Conservation (phyloP, 1,140 invertebrate species). For the Phymastichus coffea region DNA sequence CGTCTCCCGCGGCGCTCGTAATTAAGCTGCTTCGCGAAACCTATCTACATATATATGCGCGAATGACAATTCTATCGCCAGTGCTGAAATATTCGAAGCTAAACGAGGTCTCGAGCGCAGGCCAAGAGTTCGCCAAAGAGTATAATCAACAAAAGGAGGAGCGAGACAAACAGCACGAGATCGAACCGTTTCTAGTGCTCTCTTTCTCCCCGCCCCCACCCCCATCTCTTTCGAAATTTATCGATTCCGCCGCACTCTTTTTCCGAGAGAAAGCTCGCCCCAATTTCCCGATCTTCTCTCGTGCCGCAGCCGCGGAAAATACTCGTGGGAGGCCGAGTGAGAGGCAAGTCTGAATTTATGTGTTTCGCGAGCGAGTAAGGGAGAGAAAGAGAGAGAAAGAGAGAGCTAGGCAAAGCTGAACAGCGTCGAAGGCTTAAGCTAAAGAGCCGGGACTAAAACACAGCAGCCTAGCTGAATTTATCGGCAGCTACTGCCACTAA, state of each 20-base stretch:
- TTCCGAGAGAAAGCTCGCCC: no score
- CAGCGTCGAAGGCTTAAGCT: no score
- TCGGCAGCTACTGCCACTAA: conserved; percentile 22
- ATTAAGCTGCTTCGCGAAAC: not conserved
- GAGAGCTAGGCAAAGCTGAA: not conserved
- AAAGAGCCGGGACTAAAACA: conserved; percentile 4
- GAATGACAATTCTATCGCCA: conserved; percentile 2
- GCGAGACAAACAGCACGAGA: not conserved
- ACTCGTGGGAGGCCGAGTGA: no score
- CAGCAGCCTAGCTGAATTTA: conserved; percentile 24
- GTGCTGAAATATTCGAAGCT: conserved; percentile 6
- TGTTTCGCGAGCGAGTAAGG: conserved; percentile 11
- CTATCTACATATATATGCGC: no score
- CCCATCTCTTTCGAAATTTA: not conserved
- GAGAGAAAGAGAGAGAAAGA: not conserved
- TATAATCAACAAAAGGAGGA: not conserved
- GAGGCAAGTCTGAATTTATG: not conserved
- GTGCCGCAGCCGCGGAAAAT: no score
- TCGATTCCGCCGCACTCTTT: not conserved
- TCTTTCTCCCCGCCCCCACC: not conserved
- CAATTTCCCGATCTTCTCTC: not conserved
- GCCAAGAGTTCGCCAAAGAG: not conserved
- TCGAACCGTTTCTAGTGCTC: not conserved
- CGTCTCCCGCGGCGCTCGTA: not conserved
- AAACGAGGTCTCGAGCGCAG: not conserved